A percentile compares a stretch with the other conserved stretches of the same genome.
These are phyloP conservation scores for Epiblema foenella DNA, from an alignment of 2,888 invertebrate genomes.

Conservation along the genomic window DNA sequence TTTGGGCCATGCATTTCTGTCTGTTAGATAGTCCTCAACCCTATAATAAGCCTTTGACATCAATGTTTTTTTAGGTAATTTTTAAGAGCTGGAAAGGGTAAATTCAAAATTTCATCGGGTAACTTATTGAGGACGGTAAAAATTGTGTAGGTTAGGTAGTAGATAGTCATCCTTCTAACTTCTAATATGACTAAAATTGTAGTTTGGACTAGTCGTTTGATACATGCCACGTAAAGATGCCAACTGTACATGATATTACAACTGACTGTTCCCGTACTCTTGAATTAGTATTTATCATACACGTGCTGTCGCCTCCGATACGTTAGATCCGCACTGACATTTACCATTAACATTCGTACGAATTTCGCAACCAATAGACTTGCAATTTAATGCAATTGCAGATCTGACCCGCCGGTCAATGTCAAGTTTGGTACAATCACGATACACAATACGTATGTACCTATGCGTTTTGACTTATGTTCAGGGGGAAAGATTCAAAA, in stretches of 20 bases:
- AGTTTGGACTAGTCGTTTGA: too few relatives aligned
- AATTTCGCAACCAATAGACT: slow-evolving; percentile 48
- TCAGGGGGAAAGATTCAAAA: not conserved
- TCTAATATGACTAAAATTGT: too few relatives aligned
- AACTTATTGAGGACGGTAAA: too few relatives aligned
- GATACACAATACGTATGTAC: slow-evolving; percentile 33
- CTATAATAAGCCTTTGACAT: too few relatives aligned
- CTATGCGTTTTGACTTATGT: not conserved
- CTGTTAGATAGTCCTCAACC: too few relatives aligned
- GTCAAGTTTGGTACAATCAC: slow-evolving; percentile 52
- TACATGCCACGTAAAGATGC: not conserved
- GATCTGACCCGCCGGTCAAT: slow-evolving; percentile 54
- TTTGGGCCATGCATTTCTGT: too few relatives aligned
- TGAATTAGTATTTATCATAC: not conserved
- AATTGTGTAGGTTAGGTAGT: too few relatives aligned
- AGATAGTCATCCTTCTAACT: too few relatives aligned
- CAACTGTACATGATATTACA: slow-evolving; percentile 18
- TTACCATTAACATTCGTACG: slow-evolving; percentile 44
- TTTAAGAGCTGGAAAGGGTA: too few relatives aligned
- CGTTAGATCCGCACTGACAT: slow-evolving; percentile 40
- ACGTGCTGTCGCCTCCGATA: slow-evolving; percentile 23
- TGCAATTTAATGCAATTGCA: slow-evolving; percentile 46
- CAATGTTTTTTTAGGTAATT: too few relatives aligned
- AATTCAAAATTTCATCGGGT: too few relatives aligned
- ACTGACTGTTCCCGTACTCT: slow-evolving; percentile 19